Evolutionary conservation across 1,140 invertebrate species (phyloP).

Genomic region (Lasaia peninsularis): DNA sequence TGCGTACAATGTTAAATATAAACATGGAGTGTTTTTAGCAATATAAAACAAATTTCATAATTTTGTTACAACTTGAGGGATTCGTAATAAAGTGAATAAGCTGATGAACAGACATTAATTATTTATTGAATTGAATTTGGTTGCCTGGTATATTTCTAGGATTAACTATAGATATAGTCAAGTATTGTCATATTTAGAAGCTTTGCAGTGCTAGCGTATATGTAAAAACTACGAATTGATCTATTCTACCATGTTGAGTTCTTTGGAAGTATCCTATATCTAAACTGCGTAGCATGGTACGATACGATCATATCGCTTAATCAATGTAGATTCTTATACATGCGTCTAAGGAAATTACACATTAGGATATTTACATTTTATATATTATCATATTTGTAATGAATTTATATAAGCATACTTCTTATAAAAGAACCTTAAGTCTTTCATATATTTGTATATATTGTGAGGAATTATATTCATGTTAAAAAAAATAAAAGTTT

Average conservation of each 20-base stretch:
- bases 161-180: slow-evolving; percentile 55
- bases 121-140: slow-evolving; percentile 64
- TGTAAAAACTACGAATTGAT: slow-evolving; percentile 9
- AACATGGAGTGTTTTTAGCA: too few species aligned
- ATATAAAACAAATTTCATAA: too few species aligned
- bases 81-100: background rate
- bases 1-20: too few species aligned
- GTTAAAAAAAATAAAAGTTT: too few species aligned
- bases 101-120: slow-evolving; percentile 35
- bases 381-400: too few species aligned
- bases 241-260: background rate
- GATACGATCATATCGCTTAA: slow-evolving; percentile 48
- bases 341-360: slow-evolving; percentile 53
- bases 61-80: slow-evolving; percentile 9
- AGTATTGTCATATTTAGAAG: slow-evolving; percentile 63
- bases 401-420: too few species aligned
- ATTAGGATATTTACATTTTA: background rate
- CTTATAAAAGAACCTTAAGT: too few species aligned
- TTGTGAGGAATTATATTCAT: too few species aligned
- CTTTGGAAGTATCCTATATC: background rate
- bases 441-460: too few species aligned
- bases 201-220: slow-evolving; percentile 61
- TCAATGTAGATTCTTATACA: slow-evolving; percentile 55
- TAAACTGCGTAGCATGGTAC: slow-evolving; percentile 35
- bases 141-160: slow-evolving; percentile 63